These are phyloP conservation scores for Pachypanchax playfairii DNA, from an alignment of 2,113 vertebrate genomes.

Conservation along the genomic window DNA sequence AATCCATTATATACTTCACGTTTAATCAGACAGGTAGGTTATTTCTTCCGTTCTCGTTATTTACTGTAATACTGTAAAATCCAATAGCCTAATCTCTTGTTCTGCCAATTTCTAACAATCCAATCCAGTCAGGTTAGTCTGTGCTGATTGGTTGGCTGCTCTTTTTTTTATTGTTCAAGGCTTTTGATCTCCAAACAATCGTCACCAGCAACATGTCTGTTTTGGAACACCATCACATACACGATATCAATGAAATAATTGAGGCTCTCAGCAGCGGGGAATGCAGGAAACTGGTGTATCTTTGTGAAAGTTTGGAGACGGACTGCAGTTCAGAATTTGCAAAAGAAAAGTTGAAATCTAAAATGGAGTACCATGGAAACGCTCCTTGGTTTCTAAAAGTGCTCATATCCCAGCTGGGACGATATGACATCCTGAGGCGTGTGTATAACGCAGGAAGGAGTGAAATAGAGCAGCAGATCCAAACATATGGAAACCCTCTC, in stretches of 20 bases:
- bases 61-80: not conserved
- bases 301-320: conserved; percentile 53
- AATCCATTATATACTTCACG: not conserved
- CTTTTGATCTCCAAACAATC: not conserved
- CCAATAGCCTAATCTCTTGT: too few relatives aligned
- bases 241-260: conserved; percentile 48
- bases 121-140: too few relatives aligned
- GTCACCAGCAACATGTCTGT: conserved; percentile 31
- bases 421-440: conserved; percentile 86
- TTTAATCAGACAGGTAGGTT: not conserved
- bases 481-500: conserved; percentile 63
- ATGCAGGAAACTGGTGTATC: conserved; percentile 51
- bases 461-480: conserved; percentile 75
- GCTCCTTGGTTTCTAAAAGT: conserved; percentile 71
- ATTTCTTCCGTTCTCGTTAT: not conserved
- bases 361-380: not conserved
- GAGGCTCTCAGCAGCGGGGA: conserved; percentile 68
- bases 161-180: not conserved
- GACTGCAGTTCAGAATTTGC: conserved; percentile 19
- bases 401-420: conserved; percentile 81
- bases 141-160: not conserved
- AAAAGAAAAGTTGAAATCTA: conserved; percentile 48
- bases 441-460: conserved; percentile 74
- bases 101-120: too few relatives aligned
- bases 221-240: not conserved